Evolutionary conservation across 2,113 vertebrate genomes (phyloP).

Genomic region (Riparia riparia): DNA sequence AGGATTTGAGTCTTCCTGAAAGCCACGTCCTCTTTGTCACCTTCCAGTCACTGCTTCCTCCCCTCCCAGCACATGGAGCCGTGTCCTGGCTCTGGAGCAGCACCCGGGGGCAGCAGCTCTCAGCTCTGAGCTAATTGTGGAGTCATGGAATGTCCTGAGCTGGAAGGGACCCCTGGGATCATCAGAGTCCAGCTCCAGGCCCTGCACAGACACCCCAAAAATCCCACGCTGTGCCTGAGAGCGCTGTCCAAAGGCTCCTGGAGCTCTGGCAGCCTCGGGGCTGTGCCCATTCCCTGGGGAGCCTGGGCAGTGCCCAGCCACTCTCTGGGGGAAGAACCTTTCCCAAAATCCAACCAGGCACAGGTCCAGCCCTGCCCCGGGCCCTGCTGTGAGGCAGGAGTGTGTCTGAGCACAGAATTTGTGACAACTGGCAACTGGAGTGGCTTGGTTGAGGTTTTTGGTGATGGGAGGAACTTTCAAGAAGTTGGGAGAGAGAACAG

Average conservation of each 20-base stretch:
- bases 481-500: not conserved
- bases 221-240: not conserved
- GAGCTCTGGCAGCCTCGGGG: not conserved
- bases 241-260: fast-evolving
- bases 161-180: not conserved
- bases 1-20: not conserved
- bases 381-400: not conserved
- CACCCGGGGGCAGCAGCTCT: not conserved
- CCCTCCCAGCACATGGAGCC: not conserved
- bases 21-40: not conserved
- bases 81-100: not conserved
- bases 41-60: not conserved
- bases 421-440: fast-evolving
- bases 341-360: not conserved
- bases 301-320: fast-evolving
- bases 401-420: not conserved
- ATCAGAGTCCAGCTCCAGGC: not conserved
- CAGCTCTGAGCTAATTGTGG: fast-evolving
- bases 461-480: not conserved
- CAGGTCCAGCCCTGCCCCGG: not conserved
- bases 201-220: not conserved
- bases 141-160: not conserved
- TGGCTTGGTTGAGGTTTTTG: not conserved
- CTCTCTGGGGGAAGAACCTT: not conserved
- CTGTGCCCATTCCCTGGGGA: not conserved